These are phyloP conservation scores for Panulirus ornatus DNA, from an alignment of 1,140 invertebrate species.

Conservation along the genomic window DNA sequence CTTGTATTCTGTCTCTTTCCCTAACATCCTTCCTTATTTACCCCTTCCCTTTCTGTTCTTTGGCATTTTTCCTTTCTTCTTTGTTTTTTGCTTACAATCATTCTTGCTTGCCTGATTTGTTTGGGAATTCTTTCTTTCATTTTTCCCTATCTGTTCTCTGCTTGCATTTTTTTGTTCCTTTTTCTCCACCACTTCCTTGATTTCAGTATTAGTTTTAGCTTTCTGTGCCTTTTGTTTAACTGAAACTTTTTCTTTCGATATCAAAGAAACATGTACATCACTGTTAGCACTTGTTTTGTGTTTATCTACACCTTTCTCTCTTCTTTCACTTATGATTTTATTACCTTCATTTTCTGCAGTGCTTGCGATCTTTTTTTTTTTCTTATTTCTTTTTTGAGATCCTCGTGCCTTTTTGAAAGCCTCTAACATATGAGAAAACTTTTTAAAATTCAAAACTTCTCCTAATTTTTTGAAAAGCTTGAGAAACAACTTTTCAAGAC, in stretches of 20 bases:
- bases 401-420: not conserved
- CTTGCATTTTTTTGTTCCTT: no score
- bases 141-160: no score
- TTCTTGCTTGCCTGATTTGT: no score
- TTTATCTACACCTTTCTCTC: not conserved
- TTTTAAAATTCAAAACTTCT: constrained; percentile 12
- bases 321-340: not conserved
- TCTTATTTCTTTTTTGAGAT: not conserved
- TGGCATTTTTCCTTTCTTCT: no score
- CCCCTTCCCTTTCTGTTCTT: not conserved
- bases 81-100: no score
- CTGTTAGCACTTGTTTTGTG: no score
- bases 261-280: no score
- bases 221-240: no score
- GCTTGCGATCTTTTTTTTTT: not conserved
- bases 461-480: constrained; percentile 17
- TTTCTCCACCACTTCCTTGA: no score
- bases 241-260: no score
- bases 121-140: no score
- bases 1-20: not conserved
- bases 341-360: not conserved
- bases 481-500: constrained; percentile 47
- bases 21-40: not conserved
- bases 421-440: not conserved
- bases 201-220: no score